Evolutionary conservation across 2,113 vertebrate genomes (phyloP).

Genomic region (Tupaia chinensis): DNA sequence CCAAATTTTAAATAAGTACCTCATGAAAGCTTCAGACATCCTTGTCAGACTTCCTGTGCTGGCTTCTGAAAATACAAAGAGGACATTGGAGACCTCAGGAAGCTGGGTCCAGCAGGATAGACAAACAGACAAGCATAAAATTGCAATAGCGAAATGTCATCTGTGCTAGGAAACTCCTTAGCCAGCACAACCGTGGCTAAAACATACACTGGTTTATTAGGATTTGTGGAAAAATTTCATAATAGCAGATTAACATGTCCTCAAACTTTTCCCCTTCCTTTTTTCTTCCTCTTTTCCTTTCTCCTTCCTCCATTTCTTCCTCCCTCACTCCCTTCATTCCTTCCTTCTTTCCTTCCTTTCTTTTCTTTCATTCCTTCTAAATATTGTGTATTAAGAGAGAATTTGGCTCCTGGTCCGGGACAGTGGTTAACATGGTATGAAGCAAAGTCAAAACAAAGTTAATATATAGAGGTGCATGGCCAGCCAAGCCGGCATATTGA

Average conservation of each 20-base stretch:
- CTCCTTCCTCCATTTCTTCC: neutral
- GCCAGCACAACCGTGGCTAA: neutral
- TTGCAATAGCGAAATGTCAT: neutral
- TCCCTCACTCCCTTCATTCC: neutral
- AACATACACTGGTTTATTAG: neutral
- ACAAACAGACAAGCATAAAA: neutral
- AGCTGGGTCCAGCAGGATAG: neutral
- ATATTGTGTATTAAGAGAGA: neutral
- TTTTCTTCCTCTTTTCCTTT: rapidly evolving
- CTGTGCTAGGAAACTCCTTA: neutral
- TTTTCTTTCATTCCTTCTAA: neutral
- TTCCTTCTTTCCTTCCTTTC: neutral
- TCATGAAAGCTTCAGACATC: neutral
- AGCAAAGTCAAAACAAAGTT: neutral
- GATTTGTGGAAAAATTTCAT: neutral
- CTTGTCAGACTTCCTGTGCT: neutral
- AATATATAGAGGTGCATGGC: neutral
- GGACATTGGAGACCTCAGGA: neutral
- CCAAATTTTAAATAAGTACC: neutral
- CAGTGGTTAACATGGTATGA: neutral
- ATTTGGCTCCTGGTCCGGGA: neutral
- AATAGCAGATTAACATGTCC: neutral
- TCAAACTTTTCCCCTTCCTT: neutral
- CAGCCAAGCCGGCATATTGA: neutral
- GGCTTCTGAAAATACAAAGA: neutral